Conservation (phyloP, 2,113 vertebrate genomes). For the Etia nguti region DNA sequence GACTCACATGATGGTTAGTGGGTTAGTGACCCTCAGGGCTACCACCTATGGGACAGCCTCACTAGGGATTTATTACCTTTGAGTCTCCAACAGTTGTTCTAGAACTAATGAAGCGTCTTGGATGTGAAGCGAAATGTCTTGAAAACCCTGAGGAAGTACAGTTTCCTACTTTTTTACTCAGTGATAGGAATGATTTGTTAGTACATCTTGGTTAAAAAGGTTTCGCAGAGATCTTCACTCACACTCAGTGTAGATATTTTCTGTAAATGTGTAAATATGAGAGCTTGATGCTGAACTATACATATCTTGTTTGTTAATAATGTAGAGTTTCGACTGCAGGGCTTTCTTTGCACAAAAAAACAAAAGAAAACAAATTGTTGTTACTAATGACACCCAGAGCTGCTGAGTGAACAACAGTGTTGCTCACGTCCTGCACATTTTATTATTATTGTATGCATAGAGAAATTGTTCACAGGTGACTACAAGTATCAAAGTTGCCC, state of each 20-base stretch:
- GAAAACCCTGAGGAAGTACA: not conserved
- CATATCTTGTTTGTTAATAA: not conserved
- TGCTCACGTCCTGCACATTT: not conserved
- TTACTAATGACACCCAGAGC: not conserved
- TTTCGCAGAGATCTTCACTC: not conserved
- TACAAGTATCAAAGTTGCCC: not conserved
- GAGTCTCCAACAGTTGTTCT: not conserved
- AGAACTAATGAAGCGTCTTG: not conserved
- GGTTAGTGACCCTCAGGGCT: not conserved
- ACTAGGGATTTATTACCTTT: not conserved
- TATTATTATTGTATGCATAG: not conserved
- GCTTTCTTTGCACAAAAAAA: not conserved
- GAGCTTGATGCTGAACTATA: not conserved
- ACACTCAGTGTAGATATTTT: not conserved
- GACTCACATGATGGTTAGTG: not conserved
- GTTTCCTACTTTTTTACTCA: not conserved
- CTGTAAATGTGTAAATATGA: not conserved
- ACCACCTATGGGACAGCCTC: not conserved
- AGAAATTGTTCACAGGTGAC: not conserved
- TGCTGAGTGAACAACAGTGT: not conserved
- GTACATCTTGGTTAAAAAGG: not conserved
- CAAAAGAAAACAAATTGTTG: not conserved
- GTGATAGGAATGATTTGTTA: not conserved
- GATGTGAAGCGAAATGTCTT: not conserved
- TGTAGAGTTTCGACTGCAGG: not conserved